phyloP scores from a whole-genome alignment of 2,797 vertebrate genomes.

The Pteropus rufus region DNA sequence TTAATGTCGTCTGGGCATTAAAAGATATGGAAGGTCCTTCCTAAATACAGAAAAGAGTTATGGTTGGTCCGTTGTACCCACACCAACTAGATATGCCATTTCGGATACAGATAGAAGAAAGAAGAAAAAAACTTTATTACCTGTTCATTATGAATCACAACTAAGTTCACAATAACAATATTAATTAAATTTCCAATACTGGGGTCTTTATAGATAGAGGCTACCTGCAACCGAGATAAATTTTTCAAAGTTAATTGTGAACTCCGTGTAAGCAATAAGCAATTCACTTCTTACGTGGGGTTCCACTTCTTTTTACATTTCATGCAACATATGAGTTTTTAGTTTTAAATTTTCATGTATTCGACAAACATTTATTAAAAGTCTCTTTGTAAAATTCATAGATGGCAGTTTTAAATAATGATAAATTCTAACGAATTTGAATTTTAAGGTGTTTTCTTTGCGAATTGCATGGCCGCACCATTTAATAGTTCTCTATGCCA shows the following conservation, averaged over 20 bases:
- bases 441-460: not conserved
- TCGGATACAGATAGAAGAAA: constrained; percentile 64
- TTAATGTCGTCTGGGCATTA: constrained; percentile 97
- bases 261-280: constrained; percentile 63
- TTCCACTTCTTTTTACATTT: constrained; percentile 2
- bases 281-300: not conserved
- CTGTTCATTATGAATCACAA: constrained; percentile 95
- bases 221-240: constrained; percentile 89
- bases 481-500: not conserved
- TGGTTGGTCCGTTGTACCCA: constrained; percentile 26
- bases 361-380: constrained; percentile 16
- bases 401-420: not conserved
- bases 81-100: constrained; percentile 11
- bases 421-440: not conserved
- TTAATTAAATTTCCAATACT: constrained; percentile 99
- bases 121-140: constrained; percentile 83
- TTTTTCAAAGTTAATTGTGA: constrained; percentile 73
- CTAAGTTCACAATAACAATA: constrained; percentile 98
- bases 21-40: constrained; percentile 96
- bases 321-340: not conserved
- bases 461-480: not conserved
- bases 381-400: not conserved
- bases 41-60: constrained; percentile 81
- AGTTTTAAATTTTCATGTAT: constrained; percentile 25
- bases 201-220: constrained; percentile 99